phyloP scores from a whole-genome alignment of 2,113 vertebrate genomes.

The Rhabdornis inornatus region DNA sequence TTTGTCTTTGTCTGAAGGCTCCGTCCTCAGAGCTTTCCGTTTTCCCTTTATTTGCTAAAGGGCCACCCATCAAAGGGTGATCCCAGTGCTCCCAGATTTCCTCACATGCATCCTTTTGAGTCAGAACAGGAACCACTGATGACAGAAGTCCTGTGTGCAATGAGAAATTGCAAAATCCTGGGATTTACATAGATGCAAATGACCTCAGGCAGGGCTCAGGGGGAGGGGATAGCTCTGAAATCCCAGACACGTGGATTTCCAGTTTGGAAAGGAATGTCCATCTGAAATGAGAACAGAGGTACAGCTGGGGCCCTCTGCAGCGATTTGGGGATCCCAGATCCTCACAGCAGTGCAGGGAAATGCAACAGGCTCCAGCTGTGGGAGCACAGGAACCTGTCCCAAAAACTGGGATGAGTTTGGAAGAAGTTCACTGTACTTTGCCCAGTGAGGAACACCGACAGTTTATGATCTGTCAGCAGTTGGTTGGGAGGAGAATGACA shows the following conservation, averaged over 20 bases:
- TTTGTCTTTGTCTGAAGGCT: not conserved
- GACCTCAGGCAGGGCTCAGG: not conserved
- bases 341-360: not conserved
- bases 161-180: not conserved
- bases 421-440: not conserved
- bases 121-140: not conserved
- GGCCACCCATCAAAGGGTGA: not conserved
- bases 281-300: not conserved
- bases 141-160: not conserved
- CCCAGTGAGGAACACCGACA: not conserved
- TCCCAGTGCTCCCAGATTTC: not conserved
- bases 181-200: not conserved
- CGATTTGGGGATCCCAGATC: not conserved
- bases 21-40: not conserved
- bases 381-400: not conserved
- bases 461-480: not conserved
- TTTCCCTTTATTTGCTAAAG: not conserved
- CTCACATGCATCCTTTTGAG: not conserved
- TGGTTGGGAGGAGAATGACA: not conserved
- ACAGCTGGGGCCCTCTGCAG: not conserved
- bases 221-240: not conserved
- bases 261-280: not conserved
- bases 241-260: not conserved
- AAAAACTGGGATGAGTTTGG: not conserved
- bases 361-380: not conserved